Evolutionary conservation across 2,113 vertebrate species (phyloP).

Genomic region (Thalassarche chlororhynchos): DNA sequence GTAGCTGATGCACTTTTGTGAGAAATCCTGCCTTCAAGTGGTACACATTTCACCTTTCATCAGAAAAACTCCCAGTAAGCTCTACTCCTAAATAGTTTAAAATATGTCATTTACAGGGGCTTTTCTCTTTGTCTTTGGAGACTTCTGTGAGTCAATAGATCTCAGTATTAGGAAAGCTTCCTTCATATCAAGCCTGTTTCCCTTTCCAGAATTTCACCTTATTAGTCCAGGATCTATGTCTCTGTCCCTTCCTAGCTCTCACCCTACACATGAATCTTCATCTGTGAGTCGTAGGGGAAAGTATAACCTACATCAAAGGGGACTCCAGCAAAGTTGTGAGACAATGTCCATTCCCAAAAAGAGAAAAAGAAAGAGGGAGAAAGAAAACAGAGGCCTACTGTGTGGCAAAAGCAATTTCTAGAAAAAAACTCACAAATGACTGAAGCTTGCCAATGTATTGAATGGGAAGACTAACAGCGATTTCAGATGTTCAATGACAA

Average conservation of each 20-base stretch:
- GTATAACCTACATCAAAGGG: background rate
- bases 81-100: background rate
- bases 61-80: background rate
- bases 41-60: background rate
- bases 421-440: background rate
- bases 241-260: background rate
- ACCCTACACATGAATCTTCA: background rate
- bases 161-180: background rate
- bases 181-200: background rate
- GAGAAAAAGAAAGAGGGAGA: background rate
- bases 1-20: background rate
- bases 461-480: background rate
- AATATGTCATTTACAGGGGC: background rate
- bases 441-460: background rate
- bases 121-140: background rate
- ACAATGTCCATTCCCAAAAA: background rate
- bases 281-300: background rate
- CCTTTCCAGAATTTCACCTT: background rate
- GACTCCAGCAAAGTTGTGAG: background rate
- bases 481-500: background rate
- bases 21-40: background rate
- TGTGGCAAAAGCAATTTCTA: background rate
- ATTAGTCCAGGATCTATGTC: background rate
- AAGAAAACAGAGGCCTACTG: background rate
- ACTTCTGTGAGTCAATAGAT: background rate